phyloP scores from a whole-genome alignment of 2,888 invertebrate species.

The Metopia argyrocephala region DNA sequence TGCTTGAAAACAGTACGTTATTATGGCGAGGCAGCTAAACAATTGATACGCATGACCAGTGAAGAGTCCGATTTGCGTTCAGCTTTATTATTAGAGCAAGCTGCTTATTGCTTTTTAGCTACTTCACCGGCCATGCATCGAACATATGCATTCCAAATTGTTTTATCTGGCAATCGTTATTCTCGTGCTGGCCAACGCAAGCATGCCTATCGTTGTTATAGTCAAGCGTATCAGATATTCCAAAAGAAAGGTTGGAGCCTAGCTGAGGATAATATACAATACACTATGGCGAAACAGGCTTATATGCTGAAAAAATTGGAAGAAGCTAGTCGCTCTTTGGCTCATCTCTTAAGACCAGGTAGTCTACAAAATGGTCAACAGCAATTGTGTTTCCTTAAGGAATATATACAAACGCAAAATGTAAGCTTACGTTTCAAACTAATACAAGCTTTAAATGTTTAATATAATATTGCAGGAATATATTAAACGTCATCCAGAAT shows the following conservation, averaged over 20 bases:
- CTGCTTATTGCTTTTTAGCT: constrained; percentile 92
- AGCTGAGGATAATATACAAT: constrained; percentile 97
- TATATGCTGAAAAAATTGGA: constrained; percentile 86
- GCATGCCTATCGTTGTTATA: constrained; percentile 94
- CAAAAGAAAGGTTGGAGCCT: constrained; percentile 89
- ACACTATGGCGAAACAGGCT: constrained; percentile 94
- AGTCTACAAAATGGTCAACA: constrained; percentile 86
- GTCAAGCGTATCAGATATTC: constrained; percentile 91
- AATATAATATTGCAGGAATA: constrained; percentile 70
- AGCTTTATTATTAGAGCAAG: constrained; percentile 95
- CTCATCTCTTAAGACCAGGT: constrained; percentile 85
- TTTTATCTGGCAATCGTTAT: constrained; percentile 96
- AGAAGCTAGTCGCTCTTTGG: constrained; percentile 87
- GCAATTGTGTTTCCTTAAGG: constrained; percentile 90
- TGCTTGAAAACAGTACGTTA: constrained; percentile 88
- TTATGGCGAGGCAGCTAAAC: constrained; percentile 95
- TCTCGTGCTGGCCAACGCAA: constrained; percentile 94
- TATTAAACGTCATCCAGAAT: constrained; percentile 73
- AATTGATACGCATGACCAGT: constrained; percentile 95
- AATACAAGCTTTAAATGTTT: not conserved
- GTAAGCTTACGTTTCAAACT: constrained; percentile 79
- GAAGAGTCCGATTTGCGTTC: constrained; percentile 98
- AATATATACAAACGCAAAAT: constrained; percentile 91
- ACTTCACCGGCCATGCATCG: constrained; percentile 85
- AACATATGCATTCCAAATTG: constrained; percentile 97